Evolutionary conservation across 2,113 vertebrate genomes (phyloP), one percentile per base, ranked within the genome.

Genomic region (Prinia subflava): DNA sequence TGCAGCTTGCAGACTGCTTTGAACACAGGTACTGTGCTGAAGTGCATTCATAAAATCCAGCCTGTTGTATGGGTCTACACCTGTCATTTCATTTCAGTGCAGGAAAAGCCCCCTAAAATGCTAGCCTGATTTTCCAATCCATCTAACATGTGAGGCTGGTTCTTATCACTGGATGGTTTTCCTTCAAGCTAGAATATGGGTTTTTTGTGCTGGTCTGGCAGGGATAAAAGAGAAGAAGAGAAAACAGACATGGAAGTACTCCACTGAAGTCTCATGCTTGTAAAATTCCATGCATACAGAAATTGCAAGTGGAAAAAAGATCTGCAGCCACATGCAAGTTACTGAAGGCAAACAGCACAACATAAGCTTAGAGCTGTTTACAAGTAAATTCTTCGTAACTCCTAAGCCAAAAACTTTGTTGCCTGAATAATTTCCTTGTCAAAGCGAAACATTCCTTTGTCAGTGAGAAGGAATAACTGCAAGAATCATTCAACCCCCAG

Each of bases 391-490:
- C 86, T 91, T 50, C 62, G 24, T 55, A 92, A 71, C 3, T 15
- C 18, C 17, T 57, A 17, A 91, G 87, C 27, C 65, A 95, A 63
- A 85, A 91, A 88, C 49, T 91, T 87, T 13, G 10, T 81, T 86
- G 56, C 33, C 75, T 76, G 47, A 82, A 64, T 73, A 10, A 86
- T 87, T 92, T 93, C 74, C 92, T 87, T 86, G 76, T 87, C 75
- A 87, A 93, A 41, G 21, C 90, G 53, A 50, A 89, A 91, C 64
- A 80, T 69, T 56, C 92, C 44, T 81, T 79, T 31, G 33, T 35
- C 60, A n/a, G 30, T 78, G 95, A 95, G 96, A 96, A 96, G 95
- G 57, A 96, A 67, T 92, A 94, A 27, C 89, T 96, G 94, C 95
- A 93, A 97, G 94, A 97, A 96, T 59, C 5, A 4, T 60, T 79